These are phyloP conservation scores for Pelobates fuscus DNA, from an alignment of 2,113 vertebrate species.

Conservation along the genomic window DNA sequence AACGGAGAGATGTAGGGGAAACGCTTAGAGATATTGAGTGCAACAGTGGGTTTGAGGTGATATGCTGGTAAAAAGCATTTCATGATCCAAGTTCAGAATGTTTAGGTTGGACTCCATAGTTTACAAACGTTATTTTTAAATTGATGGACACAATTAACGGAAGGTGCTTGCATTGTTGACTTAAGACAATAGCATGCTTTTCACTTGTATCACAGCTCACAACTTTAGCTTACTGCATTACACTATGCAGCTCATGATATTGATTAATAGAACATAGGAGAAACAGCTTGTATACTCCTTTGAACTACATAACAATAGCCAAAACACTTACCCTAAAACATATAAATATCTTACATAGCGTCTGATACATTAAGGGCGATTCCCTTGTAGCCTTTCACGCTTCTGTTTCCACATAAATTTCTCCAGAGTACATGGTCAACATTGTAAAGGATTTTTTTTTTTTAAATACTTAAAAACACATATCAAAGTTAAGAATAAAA, in stretches of 20 bases:
- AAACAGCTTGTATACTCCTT: slow-evolving; percentile 49
- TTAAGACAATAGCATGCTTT: slow-evolving; percentile 43
- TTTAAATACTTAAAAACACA: slow-evolving; percentile 71
- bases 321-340: slow-evolving; percentile 62
- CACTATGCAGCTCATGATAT: slow-evolving; percentile 30
- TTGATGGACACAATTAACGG: slow-evolving; percentile 44
- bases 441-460: slow-evolving; percentile 79
- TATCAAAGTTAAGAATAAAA: slow-evolving; percentile 74
- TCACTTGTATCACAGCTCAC: slow-evolving; percentile 37
- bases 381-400: slow-evolving; percentile 69
- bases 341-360: slow-evolving; percentile 73
- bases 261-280: slow-evolving; percentile 37
- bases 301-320: slow-evolving; percentile 70
- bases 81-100: slow-evolving; percentile 16
- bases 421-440: slow-evolving; percentile 76
- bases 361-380: slow-evolving; percentile 75
- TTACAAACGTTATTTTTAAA: slow-evolving; percentile 22
- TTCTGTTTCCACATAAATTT: slow-evolving; percentile 75
- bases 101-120: slow-evolving; percentile 3
- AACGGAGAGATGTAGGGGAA: slow-evolving; percentile 64
- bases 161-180: slow-evolving; percentile 41
- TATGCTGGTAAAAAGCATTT: slow-evolving; percentile 8
- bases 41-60: background rate
- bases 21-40: slow-evolving; percentile 43
- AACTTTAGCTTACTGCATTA: slow-evolving; percentile 43